These are phyloP conservation scores for Megathymus violae DNA, from an alignment of 1,140 invertebrate genomes.

Conservation along the genomic window DNA sequence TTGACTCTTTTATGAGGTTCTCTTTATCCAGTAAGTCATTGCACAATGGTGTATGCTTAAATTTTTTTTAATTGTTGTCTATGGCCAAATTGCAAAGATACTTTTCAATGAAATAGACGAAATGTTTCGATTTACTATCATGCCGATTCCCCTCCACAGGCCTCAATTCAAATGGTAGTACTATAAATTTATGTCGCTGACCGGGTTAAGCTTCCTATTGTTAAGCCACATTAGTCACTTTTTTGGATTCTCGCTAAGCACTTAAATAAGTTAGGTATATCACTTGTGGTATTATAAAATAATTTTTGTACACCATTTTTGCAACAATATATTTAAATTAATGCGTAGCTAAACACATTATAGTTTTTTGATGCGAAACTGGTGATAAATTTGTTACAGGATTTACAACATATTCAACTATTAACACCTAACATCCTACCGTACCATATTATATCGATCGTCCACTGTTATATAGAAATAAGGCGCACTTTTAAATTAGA, in stretches of 20 bases:
- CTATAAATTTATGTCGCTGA: too few species aligned
- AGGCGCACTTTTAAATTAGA: not conserved
- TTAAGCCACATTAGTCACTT: not conserved
- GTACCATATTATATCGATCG: constrained; percentile 15
- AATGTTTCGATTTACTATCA: too few species aligned
- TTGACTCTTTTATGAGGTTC: too few species aligned
- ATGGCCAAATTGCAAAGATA: too few species aligned
- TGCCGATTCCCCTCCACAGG: not conserved
- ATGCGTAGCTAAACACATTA: constrained; percentile 2
- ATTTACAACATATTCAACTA: constrained; percentile 5
- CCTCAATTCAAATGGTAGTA: too few species aligned
- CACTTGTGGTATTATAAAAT: not conserved
- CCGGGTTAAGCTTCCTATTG: not conserved
- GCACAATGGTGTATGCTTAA: too few species aligned
- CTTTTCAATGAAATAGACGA: too few species aligned
- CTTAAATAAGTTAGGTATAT: not conserved
- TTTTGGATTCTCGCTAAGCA: not conserved
- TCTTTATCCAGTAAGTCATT: too few species aligned
- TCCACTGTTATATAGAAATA: constrained; percentile 13
- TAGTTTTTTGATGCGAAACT: constrained; percentile 7
- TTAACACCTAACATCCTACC: constrained; percentile 11
- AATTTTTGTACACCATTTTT: constrained; percentile 11
- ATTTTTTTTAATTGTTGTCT: too few species aligned
- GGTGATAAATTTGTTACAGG: constrained; percentile 1
- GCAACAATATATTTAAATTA: constrained; percentile 9